Evolutionary conservation across 2,113 vertebrate species (phyloP), one percentile per base, ranked within the genome.

Genomic region (Barbus barbus): DNA sequence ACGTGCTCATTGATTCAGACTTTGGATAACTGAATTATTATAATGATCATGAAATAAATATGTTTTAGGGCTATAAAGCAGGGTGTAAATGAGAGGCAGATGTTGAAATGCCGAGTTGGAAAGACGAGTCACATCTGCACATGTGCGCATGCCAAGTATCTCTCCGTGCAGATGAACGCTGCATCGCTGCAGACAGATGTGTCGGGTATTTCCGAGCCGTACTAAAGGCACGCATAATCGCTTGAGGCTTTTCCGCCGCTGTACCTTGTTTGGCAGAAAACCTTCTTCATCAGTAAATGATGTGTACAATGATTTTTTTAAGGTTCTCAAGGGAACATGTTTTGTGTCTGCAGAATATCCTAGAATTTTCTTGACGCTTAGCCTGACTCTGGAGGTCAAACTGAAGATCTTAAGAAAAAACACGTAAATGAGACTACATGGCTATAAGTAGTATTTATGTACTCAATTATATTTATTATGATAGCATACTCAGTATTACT

Each of bases 21-120:
- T 65, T 71, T 71, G 80, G 31, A 36, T 46, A 56, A 11, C 65
- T 71, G 31, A 71, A 82, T 82, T 82, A 82, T 82, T 56, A 72
- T 82, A 82, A 72, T 71, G 46, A 56, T 82, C 80, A 56, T 72
- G 80, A 82, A 82, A 82, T 82, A 82, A 82, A 82, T 82, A 71
- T 56, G 80, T 82, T 71, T 51, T 51, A 81, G 46, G 61, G 28
- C 80, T 72, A 82, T 82, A 71, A 82, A 82, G 31, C 48, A 53
- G 31, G 46, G 65, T 82, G 63, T 33, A 82, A 82, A 82, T 71
- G 65, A 82, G 14, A 82, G 63, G 46, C 80, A 82, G 80, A 82
- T 82, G 80, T 82, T 46, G 63, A 81, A 81, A 69, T 67, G 31
- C 79, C 0, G 63, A 36, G 63, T 44, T 71, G 80, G 44, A 71